Percentiles rank a stretch among this genome's conserved stretches.
Conservation (phyloP, 2,888 invertebrate species). For the Drosophila macrospina region DNA sequence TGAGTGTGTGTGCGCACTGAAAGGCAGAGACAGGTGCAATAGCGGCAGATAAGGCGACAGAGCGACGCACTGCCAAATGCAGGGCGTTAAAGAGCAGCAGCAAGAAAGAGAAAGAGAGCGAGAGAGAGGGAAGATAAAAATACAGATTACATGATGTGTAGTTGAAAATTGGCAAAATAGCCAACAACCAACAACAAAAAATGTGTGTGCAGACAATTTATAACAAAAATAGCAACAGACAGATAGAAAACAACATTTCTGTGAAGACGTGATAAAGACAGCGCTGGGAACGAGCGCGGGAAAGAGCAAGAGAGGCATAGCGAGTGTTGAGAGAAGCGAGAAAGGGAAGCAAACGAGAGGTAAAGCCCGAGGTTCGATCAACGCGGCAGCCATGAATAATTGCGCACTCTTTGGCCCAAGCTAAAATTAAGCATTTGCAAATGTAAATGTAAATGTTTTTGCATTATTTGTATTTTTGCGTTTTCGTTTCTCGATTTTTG, state of each 20-base stretch:
- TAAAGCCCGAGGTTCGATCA: conserved; percentile 40
- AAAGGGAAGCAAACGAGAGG: neutral
- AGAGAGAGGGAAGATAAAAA: neutral
- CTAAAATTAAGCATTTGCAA: conserved; percentile 52
- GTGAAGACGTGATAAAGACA: neutral
- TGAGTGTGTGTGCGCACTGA: conserved; percentile 27
- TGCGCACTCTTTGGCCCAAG: conserved; percentile 65
- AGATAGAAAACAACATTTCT: conserved; percentile 38
- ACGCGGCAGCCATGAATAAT: conserved; percentile 63
- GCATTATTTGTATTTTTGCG: conserved; percentile 31
- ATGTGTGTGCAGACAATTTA: conserved; percentile 68
- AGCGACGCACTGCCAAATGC: conserved; percentile 35
- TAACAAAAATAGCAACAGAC: conserved; percentile 59
- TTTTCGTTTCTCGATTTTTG: conserved; percentile 15
- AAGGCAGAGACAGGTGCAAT: conserved; percentile 67
- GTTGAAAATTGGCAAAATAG: conserved; percentile 72
- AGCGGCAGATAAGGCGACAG: conserved; percentile 61
- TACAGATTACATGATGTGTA: conserved; percentile 76
- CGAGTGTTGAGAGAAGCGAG: neutral
- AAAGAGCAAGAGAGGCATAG: neutral
- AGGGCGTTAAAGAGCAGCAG: conserved; percentile 22
- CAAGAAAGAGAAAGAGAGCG: neutral
- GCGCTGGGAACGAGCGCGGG: conserved; percentile 8
- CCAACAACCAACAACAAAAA: conserved; percentile 38
- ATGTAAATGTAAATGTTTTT: conserved; percentile 41